Conservation (phyloP, 2,888 invertebrate genomes). For the Polietes domitor region DNA sequence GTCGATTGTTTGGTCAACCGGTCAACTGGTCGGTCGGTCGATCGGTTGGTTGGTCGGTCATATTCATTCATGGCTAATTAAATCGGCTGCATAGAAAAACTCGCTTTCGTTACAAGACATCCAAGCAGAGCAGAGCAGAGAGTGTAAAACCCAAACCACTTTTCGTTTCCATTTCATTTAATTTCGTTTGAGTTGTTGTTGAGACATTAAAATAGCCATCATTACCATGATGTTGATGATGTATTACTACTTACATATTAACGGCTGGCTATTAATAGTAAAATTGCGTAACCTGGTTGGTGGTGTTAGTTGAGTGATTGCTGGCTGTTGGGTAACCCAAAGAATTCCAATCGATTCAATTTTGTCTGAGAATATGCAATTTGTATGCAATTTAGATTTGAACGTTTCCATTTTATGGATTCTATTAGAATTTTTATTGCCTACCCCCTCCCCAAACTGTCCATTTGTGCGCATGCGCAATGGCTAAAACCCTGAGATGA, state of each 20-base stretch:
- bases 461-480: not conserved
- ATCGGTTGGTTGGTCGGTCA: slow-evolving; percentile 13
- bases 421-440: slow-evolving; percentile 43
- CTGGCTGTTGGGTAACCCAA: not conserved
- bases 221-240: not conserved
- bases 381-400: slow-evolving; percentile 50
- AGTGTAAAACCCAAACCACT: slow-evolving; percentile 47
- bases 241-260: not conserved
- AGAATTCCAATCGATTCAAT: slow-evolving; percentile 1
- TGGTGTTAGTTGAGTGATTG: not conserved
- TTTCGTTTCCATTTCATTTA: slow-evolving; percentile 56
- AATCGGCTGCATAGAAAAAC: slow-evolving; percentile 62
- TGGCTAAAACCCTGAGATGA: not conserved
- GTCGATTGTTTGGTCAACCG: slow-evolving; percentile 22
- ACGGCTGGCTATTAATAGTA: slow-evolving; percentile 38
- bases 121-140: slow-evolving; percentile 15
- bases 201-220: not conserved
- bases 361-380: slow-evolving; percentile 35
- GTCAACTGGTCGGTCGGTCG: slow-evolving; percentile 5
- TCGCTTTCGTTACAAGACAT: slow-evolving; percentile 54
- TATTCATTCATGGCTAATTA: slow-evolving; percentile 53
- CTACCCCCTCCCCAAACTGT: not conserved
- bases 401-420: slow-evolving; percentile 12
- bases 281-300: slow-evolving; percentile 41
- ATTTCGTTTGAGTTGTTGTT: not conserved